These are phyloP conservation scores for Halcyon chelicuti DNA, from an alignment of 2,797 vertebrate genomes.

Conservation along the genomic window DNA sequence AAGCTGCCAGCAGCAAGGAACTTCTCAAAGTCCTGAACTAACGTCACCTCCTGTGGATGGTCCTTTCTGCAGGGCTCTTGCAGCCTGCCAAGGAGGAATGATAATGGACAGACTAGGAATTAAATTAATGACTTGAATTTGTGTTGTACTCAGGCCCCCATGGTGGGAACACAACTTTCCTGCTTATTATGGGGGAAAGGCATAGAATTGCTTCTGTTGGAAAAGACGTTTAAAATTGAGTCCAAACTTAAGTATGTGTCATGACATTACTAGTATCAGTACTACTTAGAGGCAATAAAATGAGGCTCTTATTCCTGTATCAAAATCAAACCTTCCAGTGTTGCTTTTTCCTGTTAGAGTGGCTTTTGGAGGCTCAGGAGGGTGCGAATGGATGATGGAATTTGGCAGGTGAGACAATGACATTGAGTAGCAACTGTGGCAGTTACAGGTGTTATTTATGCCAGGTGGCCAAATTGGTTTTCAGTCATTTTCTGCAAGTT, in stretches of 20 bases:
- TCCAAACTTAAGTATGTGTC: neutral
- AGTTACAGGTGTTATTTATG: neutral
- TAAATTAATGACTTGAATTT: neutral
- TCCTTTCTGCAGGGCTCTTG: neutral
- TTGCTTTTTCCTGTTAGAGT: neutral
- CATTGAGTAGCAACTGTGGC: neutral
- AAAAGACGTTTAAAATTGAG: too few relatives aligned
- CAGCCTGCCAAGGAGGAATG: neutral
- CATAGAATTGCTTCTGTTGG: too few relatives aligned
- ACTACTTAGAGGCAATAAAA: neutral
- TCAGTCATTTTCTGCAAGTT: neutral
- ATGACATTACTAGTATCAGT: neutral
- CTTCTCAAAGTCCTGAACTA: neutral
- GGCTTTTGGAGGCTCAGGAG: neutral
- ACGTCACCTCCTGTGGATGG: accelerated
- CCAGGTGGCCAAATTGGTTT: neutral
- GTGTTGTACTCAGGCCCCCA: neutral
- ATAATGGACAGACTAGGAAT: neutral
- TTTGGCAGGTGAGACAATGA: neutral
- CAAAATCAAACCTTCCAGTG: neutral
- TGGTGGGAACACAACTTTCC: neutral
- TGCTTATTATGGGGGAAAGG: neutral
- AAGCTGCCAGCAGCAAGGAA: neutral
- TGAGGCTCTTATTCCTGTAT: neutral
- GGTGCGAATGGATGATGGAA: neutral